phyloP scores from a whole-genome alignment of 2,113 vertebrate species.

The Misgurnus anguillicaudatus region DNA sequence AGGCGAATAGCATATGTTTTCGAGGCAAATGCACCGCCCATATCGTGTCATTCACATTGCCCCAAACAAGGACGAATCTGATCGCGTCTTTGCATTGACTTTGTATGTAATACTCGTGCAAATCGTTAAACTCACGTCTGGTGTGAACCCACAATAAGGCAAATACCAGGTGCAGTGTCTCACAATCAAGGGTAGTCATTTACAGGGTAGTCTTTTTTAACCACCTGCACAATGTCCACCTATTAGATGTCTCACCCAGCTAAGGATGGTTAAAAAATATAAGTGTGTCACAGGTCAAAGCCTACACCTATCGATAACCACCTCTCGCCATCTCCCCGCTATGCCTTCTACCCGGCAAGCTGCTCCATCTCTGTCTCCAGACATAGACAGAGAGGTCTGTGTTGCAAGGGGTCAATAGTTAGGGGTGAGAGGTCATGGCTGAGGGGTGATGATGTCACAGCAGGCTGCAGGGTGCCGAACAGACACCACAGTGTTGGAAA shows the following conservation, averaged over 20 bases:
- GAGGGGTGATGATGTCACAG: conserved; percentile 50
- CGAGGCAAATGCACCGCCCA: too few species aligned
- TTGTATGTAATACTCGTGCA: too few species aligned
- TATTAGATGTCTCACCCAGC: conserved; percentile 17
- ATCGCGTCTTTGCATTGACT: too few species aligned
- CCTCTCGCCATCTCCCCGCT: not conserved
- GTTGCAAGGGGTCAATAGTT: conserved; percentile 42
- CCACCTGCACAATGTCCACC: not conserved
- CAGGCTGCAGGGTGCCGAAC: conserved; percentile 17
- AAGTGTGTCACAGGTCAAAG: conserved; percentile 24
- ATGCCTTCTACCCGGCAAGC: conserved; percentile 1
- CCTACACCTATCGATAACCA: conserved; percentile 34
- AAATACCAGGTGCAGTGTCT: not conserved
- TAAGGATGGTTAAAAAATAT: not conserved
- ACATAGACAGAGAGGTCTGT: conserved; percentile 38
- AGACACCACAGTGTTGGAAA: conserved; percentile 38
- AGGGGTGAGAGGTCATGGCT: conserved; percentile 46
- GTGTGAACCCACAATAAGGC: too few species aligned
- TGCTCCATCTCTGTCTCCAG: conserved; percentile 3
- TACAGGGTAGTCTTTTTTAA: not conserved
- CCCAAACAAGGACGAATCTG: too few species aligned
- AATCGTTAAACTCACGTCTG: too few species aligned
- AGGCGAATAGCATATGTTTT: too few species aligned
- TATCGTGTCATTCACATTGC: too few species aligned
- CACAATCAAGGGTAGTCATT: not conserved